Base-by-base conservation (phyloP, 64 coral and sea anemone species). In the Montipora foliosa region DNA sequence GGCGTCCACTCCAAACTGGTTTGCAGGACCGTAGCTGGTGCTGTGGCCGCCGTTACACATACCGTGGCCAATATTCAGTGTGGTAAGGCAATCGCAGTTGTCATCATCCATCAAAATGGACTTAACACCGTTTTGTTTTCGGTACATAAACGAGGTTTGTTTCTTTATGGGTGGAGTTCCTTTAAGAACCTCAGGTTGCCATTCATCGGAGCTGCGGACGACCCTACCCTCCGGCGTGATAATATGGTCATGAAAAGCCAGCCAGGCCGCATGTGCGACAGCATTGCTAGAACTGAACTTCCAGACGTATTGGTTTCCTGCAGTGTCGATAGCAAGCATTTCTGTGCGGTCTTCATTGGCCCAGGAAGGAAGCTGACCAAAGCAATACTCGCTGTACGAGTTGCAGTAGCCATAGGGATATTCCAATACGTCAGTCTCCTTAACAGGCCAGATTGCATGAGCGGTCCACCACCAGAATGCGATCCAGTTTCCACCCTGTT, bases 401-500 rank as follows among this genome's bases (percentile, higher is more conserved):
- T 78, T 69, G 73, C 93, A 95, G 46, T 79, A 67, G 1, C 93
- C 93, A 6, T 85, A 95, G 8, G 88, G 80, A 47, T 84, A 60
- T 15, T 50, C 73, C 46, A 95, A 73, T 6, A 95, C 93, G 46
- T 94, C 93, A 14, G 19, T 84, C 69, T 94, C 79, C 6, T 67
- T 29, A 22, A 5, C 51, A 1, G 93, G 93, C 93, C 93, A 94
- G 70, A 44, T 72, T 69, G 79, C 58, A 64, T 76, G 79, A 22
- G 87, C 93, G 14, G 88, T 94, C 93, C 93, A 94, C 87, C 93
- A 94, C 93, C 93, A 94, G 76, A 94, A 94, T 4, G 87, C 72
- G 14, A 94, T 70, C 93, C 93, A 94, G 79, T 94, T 90, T 82
- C 93, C 93, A n/a, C 93, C 93, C 5, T 90, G 87, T 6, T 45